A percentile compares a stretch with the other conserved stretches of the same genome.
These are phyloP conservation scores for Pungitius pungitius DNA, from an alignment of 2,113 vertebrate species.

Conservation along the genomic window DNA sequence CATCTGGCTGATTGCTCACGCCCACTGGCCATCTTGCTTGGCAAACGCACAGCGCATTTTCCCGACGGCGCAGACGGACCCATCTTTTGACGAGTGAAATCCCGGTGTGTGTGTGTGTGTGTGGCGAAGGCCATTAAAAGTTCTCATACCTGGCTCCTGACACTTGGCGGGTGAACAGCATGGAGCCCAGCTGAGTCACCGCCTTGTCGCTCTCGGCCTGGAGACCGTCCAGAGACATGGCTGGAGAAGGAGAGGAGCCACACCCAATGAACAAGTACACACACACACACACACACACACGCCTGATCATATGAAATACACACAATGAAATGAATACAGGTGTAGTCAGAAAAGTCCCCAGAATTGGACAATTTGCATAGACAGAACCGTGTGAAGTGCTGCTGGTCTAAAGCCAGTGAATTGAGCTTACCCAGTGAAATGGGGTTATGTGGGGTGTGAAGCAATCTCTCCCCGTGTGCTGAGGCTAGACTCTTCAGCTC, in stretches of 20 bases:
- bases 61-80: neutral
- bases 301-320: neutral
- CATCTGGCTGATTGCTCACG: conserved; percentile 53
- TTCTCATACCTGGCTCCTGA: conserved; percentile 92
- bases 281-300: neutral
- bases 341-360: neutral
- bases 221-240: conserved; percentile 88
- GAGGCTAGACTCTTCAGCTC: conserved; percentile 90
- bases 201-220: conserved; percentile 77
- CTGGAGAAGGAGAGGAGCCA: conserved; percentile 70
- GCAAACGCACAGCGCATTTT: neutral
- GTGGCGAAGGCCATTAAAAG: neutral
- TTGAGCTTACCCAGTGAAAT: conserved; percentile 90
- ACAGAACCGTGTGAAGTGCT: neutral
- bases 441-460: conserved; percentile 93
- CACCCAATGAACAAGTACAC: conserved; percentile 9
- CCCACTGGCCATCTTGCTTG: neutral
- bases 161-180: conserved; percentile 98
- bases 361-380: neutral
- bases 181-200: conserved; percentile 94
- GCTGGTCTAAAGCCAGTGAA: neutral
- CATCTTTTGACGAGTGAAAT: neutral
- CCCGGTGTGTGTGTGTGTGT: too few relatives aligned
- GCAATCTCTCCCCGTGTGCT: conserved; percentile 86
- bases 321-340: neutral